A percentile compares a stretch with the other conserved stretches of the same genome.
Conservation (phyloP, 92 coral and sea anemone genomes). For the Phenganax subtilis region DNA sequence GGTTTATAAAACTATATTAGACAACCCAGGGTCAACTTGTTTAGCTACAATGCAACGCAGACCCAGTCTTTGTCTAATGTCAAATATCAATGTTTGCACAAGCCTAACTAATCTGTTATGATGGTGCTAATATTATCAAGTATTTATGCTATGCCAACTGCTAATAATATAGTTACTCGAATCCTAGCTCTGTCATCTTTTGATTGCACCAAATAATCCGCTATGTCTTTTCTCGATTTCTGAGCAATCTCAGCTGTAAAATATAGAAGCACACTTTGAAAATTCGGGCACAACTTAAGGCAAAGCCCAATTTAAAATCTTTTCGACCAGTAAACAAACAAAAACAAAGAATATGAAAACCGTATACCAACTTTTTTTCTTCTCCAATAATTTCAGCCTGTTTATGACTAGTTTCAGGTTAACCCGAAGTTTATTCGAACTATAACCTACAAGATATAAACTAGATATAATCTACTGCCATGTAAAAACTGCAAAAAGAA, state of each 20-base stretch:
- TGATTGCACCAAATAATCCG: slow-evolving; percentile 73
- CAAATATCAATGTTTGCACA: too few species aligned
- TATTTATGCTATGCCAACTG: background rate
- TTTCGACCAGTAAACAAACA: background rate
- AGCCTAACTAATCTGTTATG: too few species aligned
- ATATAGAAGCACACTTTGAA: background rate
- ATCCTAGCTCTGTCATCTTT: slow-evolving; percentile 97
- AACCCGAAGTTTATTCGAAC: slow-evolving; percentile 84
- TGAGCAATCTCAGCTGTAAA: slow-evolving; percentile 80
- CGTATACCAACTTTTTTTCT: slow-evolving; percentile 78
- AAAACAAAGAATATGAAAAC: background rate
- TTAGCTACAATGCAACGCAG: too few species aligned
- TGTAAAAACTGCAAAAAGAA: background rate
- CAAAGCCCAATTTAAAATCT: background rate
- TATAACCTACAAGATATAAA: slow-evolving; percentile 65
- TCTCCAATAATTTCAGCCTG: slow-evolving; percentile 87
- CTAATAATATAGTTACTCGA: slow-evolving; percentile 48
- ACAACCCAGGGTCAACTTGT: too few species aligned
- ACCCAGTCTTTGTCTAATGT: too few species aligned
- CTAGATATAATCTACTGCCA: background rate
- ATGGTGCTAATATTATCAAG: too few species aligned
- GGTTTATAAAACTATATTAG: too few species aligned
- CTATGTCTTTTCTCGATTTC: slow-evolving; percentile 88
- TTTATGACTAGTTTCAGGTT: slow-evolving; percentile 85
- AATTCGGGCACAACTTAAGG: background rate